These are phyloP conservation scores for Girardinus metallicus DNA, from an alignment of 2,797 vertebrate species.

Conservation along the genomic window DNA sequence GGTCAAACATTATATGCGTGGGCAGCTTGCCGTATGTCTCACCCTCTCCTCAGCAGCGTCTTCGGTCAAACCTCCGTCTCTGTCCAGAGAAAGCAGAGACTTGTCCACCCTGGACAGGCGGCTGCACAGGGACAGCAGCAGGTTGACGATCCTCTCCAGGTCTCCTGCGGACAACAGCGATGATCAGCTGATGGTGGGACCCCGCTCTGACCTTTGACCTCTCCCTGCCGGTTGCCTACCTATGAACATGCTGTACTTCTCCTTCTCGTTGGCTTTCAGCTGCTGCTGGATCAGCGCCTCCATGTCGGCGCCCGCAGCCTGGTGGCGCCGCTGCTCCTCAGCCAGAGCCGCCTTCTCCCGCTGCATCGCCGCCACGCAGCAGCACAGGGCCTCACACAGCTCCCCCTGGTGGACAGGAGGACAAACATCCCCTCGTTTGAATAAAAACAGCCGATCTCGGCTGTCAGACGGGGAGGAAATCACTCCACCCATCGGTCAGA, in stretches of 20 bases:
- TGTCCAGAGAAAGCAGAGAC: constrained; percentile 78
- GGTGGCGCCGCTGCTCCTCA: constrained; percentile 84
- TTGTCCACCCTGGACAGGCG: constrained; percentile 91
- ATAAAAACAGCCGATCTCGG: not conserved
- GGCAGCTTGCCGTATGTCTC: constrained; percentile 49
- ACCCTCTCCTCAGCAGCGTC: constrained; percentile 86
- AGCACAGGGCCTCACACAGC: constrained; percentile 86
- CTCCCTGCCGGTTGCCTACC: constrained; percentile 57
- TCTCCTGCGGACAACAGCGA: constrained; percentile 76
- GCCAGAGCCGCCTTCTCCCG: constrained; percentile 85
- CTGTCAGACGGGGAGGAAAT: not conserved
- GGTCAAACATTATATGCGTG: not conserved
- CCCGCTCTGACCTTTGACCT: not conserved
- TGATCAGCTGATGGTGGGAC: not conserved
- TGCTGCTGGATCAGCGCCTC: constrained; percentile 84
- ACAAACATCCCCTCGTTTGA: not conserved
- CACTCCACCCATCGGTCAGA: not conserved
- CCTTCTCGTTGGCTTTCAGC: constrained; percentile 91
- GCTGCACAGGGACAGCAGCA: constrained; percentile 93
- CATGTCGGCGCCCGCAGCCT: constrained; percentile 81
- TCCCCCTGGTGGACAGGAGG: constrained; percentile 79
- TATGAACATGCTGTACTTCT: constrained; percentile 95
- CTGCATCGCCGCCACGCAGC: constrained; percentile 82
- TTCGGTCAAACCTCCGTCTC: constrained; percentile 62
- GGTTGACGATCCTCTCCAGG: constrained; percentile 94